Base-by-base conservation (phyloP, 1,140 invertebrate species). In the Drosophila jambulina region DNA sequence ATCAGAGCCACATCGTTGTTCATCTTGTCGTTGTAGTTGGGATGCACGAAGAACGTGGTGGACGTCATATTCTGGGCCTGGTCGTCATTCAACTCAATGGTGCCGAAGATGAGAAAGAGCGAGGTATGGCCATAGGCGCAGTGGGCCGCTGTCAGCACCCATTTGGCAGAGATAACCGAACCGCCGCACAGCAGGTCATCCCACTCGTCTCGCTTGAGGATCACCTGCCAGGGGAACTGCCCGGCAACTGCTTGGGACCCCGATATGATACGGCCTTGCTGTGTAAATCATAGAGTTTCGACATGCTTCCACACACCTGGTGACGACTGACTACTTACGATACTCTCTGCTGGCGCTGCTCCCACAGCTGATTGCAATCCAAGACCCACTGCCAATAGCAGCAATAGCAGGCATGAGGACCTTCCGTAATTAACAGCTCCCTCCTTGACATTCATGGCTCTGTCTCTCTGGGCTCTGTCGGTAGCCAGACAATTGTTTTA, bases 71-170 rank as follows among this genome's bases (percentile, higher is more conserved):
- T 91, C 12, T 65, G 54, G 0, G 76, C 77, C 56, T 91, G 62
- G 3, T 76, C 78, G 38, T 92, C 77, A 19, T 92, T 80, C 13
- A 94, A 78, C 48, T 93, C 87, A 29, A 94, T 91, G 38, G 91
- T 94, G 12, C 94, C 94, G 13, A 94, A 84, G 4, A 93, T 88
- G 0, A 94, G 64, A 6, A 91, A 82, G 0, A 92, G 29, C 3
- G 91, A 91, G 1, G 53, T 29, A 1, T 58, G 61, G 2, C 86
- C 91, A 56, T 82, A 81, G n/a, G 81, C 93, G 75, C 95, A 95
- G 79, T 95, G 95, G 25, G 94, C 95, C 0, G 95, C 95, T 1
- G 95, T 95, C 13, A 95, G 72, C 13, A 95, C 93, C 88, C 94
- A 95, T 27, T 68, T 80, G 29, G 65, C 46, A 4, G 93, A 94